These are phyloP conservation scores for Chelmon rostratus DNA, from an alignment of 2,797 vertebrate species.

Conservation along the genomic window DNA sequence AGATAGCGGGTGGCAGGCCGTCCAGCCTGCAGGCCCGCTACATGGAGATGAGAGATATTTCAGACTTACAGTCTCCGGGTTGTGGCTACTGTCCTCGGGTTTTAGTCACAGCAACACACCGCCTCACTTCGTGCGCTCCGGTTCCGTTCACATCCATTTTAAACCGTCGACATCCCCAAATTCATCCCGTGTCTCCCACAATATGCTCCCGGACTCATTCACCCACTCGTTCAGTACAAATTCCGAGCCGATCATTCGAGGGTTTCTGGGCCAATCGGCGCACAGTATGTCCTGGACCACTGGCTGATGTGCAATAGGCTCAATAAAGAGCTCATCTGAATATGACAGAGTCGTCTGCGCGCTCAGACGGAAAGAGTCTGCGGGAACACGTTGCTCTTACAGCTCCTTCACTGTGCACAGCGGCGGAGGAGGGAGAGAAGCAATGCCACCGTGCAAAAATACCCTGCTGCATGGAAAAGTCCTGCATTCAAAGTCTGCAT, in stretches of 20 bases:
- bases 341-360: conserved; percentile 26
- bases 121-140: conserved; percentile 9
- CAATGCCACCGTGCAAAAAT: neutral
- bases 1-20: conserved; percentile 6
- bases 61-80: conserved; percentile 64
- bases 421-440: neutral
- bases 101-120: conserved; percentile 29
- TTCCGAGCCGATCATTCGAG: conserved; percentile 84
- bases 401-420: neutral
- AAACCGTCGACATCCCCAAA: conserved; percentile 22
- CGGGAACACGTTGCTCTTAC: neutral
- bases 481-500: neutral
- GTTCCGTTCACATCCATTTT: conserved; percentile 30
- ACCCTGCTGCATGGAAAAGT: neutral
- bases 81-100: conserved; percentile 31
- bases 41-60: conserved; percentile 26
- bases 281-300: conserved; percentile 64
- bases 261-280: conserved; percentile 80
- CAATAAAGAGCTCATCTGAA: conserved; percentile 46
- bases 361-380: conserved; percentile 19
- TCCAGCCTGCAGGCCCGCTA: conserved; percentile 29
- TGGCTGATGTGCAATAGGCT: conserved; percentile 64
- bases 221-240: conserved; percentile 71
- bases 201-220: conserved; percentile 56
- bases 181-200: conserved; percentile 17